These are phyloP conservation scores for Diplazon laetatorius DNA, from an alignment of 2,888 invertebrate genomes.

Conservation along the genomic window DNA sequence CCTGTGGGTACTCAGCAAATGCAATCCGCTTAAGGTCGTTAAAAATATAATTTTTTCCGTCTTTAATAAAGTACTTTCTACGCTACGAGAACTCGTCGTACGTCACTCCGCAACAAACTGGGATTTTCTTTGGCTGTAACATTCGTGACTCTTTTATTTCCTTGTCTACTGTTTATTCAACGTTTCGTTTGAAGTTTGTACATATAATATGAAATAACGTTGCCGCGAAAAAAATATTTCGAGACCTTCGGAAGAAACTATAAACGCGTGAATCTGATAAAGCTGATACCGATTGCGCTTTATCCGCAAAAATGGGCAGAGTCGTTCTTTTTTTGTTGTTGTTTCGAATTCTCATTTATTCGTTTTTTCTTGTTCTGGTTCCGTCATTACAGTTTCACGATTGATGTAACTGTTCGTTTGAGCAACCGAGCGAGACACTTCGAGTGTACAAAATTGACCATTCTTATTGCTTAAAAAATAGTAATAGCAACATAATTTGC, in stretches of 20 bases:
- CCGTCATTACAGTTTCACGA: neutral
- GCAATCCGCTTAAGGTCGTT: neutral
- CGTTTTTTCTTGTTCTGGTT: too few relatives aligned
- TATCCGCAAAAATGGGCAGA: neutral
- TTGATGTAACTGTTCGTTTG: neutral
- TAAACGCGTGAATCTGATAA: too few relatives aligned
- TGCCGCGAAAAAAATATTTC: too few relatives aligned
- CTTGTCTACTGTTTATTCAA: neutral
- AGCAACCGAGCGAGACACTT: neutral
- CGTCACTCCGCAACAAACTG: constrained; percentile 4
- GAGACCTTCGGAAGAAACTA: too few relatives aligned
- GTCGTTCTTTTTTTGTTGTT: constrained; percentile 1
- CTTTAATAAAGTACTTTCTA: constrained; percentile 20
- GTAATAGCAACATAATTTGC: neutral
- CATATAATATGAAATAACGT: too few relatives aligned
- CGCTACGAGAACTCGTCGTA: constrained; percentile 2
- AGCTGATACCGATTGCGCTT: neutral
- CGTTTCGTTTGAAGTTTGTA: neutral
- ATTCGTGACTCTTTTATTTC: constrained; percentile 10
- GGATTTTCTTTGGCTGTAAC: constrained; percentile 6
- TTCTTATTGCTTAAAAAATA: neutral
- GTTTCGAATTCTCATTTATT: neutral
- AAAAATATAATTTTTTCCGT: constrained; percentile 13
- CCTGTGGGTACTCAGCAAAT: neutral
- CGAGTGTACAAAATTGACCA: neutral